A percentile compares a stretch with the other conserved stretches of the same genome.
These are phyloP conservation scores for Wiebesia pumilae DNA, from an alignment of 1,140 invertebrate genomes.

Conservation along the genomic window DNA sequence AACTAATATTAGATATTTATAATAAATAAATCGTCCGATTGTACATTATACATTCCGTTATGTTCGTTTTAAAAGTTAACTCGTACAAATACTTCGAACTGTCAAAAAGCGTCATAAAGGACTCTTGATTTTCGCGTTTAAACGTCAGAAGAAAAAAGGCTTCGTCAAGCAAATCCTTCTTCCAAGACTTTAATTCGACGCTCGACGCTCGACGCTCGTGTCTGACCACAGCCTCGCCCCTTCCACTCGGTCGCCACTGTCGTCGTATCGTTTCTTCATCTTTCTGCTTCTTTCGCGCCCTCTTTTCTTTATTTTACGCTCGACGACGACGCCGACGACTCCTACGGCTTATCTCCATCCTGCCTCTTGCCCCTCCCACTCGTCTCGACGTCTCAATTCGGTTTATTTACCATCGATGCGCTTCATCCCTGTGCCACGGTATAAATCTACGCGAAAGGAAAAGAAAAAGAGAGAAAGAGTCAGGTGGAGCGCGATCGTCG, in stretches of 20 bases:
- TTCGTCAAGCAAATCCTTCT: conserved; percentile 18
- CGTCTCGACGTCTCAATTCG: conserved; percentile 3
- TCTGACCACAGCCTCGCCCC: conserved; percentile 30
- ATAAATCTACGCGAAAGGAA: background rate
- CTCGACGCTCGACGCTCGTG: background rate
- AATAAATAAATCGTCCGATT: no score
- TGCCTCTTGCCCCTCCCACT: background rate
- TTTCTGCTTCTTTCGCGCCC: background rate
- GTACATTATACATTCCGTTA: no score
- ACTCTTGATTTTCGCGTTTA: background rate
- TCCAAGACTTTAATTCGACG: conserved; percentile 1
- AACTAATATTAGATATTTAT: no score
- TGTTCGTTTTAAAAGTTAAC: background rate
- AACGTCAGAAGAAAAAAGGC: background rate
- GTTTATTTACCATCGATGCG: conserved; percentile 40
- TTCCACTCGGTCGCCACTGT: background rate
- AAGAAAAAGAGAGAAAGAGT: background rate
- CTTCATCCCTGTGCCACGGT: background rate
- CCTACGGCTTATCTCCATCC: conserved; percentile 18
- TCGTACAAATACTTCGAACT: no score
- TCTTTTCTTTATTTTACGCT: background rate
- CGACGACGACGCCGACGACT: background rate
- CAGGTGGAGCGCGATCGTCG: background rate
- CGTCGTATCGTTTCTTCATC: background rate
- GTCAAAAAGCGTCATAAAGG: no score